phyloP scores from a whole-genome alignment of 2,888 invertebrate species.

The Eueremaeus valkanovi region DNA sequence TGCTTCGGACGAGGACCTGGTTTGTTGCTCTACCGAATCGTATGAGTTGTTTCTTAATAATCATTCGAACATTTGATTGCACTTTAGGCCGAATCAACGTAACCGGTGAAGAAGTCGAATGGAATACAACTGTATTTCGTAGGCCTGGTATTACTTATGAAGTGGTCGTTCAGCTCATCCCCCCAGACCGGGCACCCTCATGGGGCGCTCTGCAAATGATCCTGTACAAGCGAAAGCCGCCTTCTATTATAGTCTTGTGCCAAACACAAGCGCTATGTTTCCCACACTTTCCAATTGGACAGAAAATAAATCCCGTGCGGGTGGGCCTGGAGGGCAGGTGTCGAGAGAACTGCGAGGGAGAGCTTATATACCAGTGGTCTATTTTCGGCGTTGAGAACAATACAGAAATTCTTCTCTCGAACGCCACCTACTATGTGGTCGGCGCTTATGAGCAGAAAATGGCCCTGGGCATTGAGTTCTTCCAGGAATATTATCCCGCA shows the following conservation, averaged over 20 bases:
- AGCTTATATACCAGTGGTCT: constrained; percentile 47
- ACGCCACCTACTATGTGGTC: constrained; percentile 45
- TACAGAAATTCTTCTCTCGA: constrained; percentile 46
- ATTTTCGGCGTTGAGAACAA: constrained; percentile 46
- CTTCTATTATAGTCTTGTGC: constrained; percentile 47
- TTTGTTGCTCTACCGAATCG: too few relatives aligned
- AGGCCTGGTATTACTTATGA: constrained; percentile 47
- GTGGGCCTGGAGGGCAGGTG: constrained; percentile 48
- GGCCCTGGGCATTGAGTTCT: constrained; percentile 49
- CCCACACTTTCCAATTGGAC: constrained; percentile 48
- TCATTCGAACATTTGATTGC: not conserved
- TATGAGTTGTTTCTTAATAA: not conserved
- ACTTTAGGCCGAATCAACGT: constrained; percentile 45
- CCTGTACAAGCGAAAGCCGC: constrained; percentile 47
- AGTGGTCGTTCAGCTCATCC: constrained; percentile 46
- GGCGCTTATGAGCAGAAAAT: constrained; percentile 47
- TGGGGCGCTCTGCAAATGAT: constrained; percentile 47
- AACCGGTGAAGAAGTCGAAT: constrained; percentile 44
- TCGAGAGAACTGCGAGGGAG: constrained; percentile 47
- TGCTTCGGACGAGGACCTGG: constrained; percentile 49
- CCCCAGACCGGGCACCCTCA: constrained; percentile 47
- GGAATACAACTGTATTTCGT: constrained; percentile 47
- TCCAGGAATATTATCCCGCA: constrained; percentile 47
- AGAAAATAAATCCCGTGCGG: constrained; percentile 48
- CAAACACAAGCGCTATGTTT: constrained; percentile 48